phyloP scores from a whole-genome alignment of 2,888 invertebrate species.

The Clistopyga incitator region DNA sequence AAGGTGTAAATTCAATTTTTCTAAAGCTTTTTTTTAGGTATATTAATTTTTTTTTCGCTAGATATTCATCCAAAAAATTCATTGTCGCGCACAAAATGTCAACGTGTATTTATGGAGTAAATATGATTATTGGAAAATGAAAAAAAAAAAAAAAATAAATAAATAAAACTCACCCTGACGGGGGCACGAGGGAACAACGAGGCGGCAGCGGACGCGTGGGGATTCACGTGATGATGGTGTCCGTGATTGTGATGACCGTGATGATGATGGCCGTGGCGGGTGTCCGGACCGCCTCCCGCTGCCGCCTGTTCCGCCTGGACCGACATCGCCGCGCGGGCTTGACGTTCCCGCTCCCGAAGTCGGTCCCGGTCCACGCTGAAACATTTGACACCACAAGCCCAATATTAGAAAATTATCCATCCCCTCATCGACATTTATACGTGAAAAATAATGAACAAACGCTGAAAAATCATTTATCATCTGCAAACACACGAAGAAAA shows the following conservation, averaged over 20 bases:
- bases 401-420: not conserved
- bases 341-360: conserved; percentile 91
- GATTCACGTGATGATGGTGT: conserved; percentile 78
- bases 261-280: conserved; percentile 84
- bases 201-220: conserved; percentile 73
- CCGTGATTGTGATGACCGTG: conserved; percentile 79
- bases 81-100: not conserved
- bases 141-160: no score
- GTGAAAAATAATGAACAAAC: not conserved
- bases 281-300: conserved; percentile 88
- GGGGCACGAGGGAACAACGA: conserved; percentile 80
- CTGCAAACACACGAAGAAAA: no score
- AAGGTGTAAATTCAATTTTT: no score
- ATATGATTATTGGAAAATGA: conserved; percentile 29
- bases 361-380: conserved; percentile 89
- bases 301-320: conserved; percentile 87
- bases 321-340: conserved; percentile 91
- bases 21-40: no score
- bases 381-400: conserved; percentile 65
- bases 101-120: not conserved
- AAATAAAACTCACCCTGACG: conserved; percentile 80
- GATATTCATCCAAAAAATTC: no score
- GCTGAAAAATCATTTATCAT: no score
- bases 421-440: not conserved
- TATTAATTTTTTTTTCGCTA: no score